Base-by-base conservation (phyloP, 2,888 invertebrate species). In the Caenorhabditis uteleia region DNA sequence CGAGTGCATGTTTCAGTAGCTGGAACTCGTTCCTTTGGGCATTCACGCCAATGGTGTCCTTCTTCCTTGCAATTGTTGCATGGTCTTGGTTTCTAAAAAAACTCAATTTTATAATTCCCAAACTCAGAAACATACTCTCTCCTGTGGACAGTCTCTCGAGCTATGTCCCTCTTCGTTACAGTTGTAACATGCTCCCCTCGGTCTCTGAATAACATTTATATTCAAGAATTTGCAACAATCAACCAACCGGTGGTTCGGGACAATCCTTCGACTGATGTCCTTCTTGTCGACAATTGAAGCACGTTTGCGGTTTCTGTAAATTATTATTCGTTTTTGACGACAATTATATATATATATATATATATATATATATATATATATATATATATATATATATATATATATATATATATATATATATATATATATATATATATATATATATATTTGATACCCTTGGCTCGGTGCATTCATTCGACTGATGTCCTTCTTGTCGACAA, bases 101-200 rank as follows among this genome's bases (percentile, higher is more conserved):
- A n/a, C n/a, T n/a, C n/a, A n/a, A n/a, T n/a, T n/a, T n/a, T n/a
- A n/a, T n/a, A n/a, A n/a, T n/a, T n/a, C n/a, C n/a, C n/a, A n/a
- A n/a, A n/a, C n/a, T n/a, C n/a, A n/a, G n/a, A n/a, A n/a, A n/a
- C n/a, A n/a, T n/a, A n/a, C n/a, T n/a, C n/a, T n/a, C n/a, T n/a
- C n/a, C n/a, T n/a, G n/a, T 25, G 56, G 56, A n/a, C 62, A 62
- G 3, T 62, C 62, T 23, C 2, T 31, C 25, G 29, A 27, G 56
- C 62, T 57, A 27, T 62, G 62, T 1, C 57, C 62, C 29, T 53
- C 57, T 18, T 48, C 48, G 14, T 36, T 31, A 21, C 62, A 62
- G 12, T 53, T 50, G 34, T 44, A 47, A 31, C 62, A 62, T 2
- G 62, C n/a, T n/a, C n/a, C n/a, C n/a, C n/a, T n/a, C n/a, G n/a